Conservation (phyloP, 2,888 invertebrate genomes). For the Xiphydria camelus region DNA sequence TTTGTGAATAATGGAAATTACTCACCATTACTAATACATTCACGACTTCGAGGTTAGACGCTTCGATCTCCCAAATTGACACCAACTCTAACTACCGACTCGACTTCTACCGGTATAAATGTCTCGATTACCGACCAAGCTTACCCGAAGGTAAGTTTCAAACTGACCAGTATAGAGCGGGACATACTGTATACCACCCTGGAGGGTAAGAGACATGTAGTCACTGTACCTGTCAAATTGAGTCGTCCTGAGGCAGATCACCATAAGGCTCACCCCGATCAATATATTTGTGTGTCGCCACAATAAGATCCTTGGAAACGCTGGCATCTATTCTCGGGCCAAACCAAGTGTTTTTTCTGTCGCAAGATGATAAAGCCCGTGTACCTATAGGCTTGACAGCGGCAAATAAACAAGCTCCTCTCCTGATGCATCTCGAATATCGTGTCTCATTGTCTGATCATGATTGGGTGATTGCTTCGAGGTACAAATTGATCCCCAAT, state of each 20-base stretch:
- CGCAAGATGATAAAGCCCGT: conserved; percentile 36
- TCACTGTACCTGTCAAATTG: background rate
- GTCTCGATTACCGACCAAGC: no score
- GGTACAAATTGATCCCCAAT: conserved; percentile 39
- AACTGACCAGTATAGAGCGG: no score
- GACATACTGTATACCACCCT: background rate
- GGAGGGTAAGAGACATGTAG: conserved; percentile 4
- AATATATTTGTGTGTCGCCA: background rate
- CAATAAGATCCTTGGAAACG: conserved; percentile 18
- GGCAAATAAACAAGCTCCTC: conserved; percentile 40
- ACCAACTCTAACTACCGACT: no score
- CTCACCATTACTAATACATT: no score
- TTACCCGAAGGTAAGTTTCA: no score
- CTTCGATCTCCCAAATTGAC: no score
- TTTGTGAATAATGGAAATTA: no score
- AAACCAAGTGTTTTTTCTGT: conserved; percentile 25
- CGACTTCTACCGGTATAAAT: no score
- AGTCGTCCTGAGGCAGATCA: background rate
- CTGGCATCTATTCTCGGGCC: conserved; percentile 24
- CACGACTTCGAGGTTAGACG: no score
- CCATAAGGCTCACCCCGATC: background rate
- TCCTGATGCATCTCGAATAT: conserved; percentile 40
- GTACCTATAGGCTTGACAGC: conserved; percentile 42
- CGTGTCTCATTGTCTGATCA: conserved; percentile 36
- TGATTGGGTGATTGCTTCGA: conserved; percentile 38